Evolutionary conservation across 64 coral and sea anemone genomes (phyloP).

Genomic region (Montipora sp.): DNA sequence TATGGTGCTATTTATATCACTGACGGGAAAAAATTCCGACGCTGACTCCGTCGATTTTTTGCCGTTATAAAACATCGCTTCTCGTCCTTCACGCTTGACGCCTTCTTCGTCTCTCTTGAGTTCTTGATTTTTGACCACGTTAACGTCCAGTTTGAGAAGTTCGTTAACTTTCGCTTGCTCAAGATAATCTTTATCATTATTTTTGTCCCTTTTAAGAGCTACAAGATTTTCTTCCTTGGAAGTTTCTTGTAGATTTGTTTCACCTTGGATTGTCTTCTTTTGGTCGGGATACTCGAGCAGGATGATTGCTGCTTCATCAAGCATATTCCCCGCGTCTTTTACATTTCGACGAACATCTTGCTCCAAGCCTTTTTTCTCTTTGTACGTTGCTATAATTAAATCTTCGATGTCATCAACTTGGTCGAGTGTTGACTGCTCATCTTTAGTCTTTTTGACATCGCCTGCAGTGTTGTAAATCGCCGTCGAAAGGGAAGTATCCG

Average conservation of each 20-base stretch:
- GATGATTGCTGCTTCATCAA: not conserved
- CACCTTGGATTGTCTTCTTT: not conserved
- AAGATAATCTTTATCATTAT: not conserved
- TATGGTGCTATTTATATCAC: too few species aligned
- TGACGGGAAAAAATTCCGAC: too few species aligned
- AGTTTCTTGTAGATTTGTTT: not conserved
- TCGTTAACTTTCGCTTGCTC: slow-evolving; percentile 4
- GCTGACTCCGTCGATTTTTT: too few species aligned
- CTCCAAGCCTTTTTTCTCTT: not conserved
- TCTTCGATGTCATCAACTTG: not conserved
- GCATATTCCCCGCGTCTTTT: not conserved
- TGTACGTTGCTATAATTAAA: not conserved
- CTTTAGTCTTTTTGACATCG: too few species aligned
- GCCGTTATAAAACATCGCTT: not conserved
- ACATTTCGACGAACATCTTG: not conserved
- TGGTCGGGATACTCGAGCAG: not conserved
- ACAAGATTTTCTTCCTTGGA: not conserved
- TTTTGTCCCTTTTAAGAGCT: not conserved
- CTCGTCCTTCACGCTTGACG: not conserved
- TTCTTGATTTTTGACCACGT: not conserved
- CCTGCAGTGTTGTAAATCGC: too few species aligned
- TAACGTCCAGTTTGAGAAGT: slow-evolving; percentile 5
- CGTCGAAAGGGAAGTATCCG: too few species aligned
- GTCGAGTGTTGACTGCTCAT: too few species aligned
- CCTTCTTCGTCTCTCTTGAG: not conserved